Base-by-base conservation (phyloP, 1,140 invertebrate genomes). In the Hermetia illucens region DNA sequence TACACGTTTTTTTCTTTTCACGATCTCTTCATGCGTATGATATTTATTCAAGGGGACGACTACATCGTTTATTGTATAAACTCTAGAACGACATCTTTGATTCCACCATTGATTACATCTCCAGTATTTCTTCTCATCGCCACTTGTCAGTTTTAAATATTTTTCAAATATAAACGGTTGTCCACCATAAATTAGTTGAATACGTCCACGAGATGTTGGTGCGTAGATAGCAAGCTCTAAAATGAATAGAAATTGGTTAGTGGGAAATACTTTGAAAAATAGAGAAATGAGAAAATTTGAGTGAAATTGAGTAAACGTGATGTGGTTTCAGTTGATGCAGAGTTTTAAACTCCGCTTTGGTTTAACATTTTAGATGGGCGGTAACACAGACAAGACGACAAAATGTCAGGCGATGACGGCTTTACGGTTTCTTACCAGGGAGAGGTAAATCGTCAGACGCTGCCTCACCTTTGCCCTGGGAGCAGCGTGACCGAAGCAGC, bases 61-160 rank as follows among this genome's bases (percentile, higher is more conserved):
- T 1, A 50, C 43, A 32, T 61, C 55, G 15, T 57, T 60, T 18
- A 58, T 55, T 15, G 57, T 60, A 15, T 49, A 61, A 1, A 61
- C 57, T 5, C 58, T 45, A 1, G 57, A 58, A 2, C 58, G 52
- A 27, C 58, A 61, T 39, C 57, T 60, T 27, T 58, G 53, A 39
- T 60, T 58, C 58, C 57, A 61, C 58, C 58, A 61, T 34, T 61
- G 58, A 27, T 61, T 61, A 43, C 58, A 61, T 16, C 58, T 46
- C 58, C 57, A 61, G 32, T 49, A 57, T 17, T 53, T 55, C 30
- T 59, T 58, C 38, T 58, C 58, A 25, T 58, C 49, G 1, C 57
- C 57, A 9, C 50, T 49, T 8, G 56, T 45, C 9, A 59, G 38
- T 32, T 57, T 58, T 12, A 61, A 37, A 0, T 43, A 52, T 38